phyloP scores from a whole-genome alignment of 2,888 invertebrate species.

The Dusona sp. region DNA sequence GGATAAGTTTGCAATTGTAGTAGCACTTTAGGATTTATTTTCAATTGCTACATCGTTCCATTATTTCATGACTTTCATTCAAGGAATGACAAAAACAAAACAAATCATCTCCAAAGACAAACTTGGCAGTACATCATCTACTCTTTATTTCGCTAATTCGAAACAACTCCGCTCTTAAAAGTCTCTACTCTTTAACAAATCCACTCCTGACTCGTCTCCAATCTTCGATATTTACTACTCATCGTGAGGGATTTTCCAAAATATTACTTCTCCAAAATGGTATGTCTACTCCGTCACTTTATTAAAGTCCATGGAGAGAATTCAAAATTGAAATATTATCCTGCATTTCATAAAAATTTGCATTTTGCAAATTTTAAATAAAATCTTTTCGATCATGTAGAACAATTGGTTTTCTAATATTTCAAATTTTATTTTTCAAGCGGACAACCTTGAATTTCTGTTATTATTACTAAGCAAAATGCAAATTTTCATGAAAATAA shows the following conservation, averaged over 20 bases:
- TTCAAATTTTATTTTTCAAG: too few species aligned
- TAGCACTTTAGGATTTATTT: slow-evolving; percentile 17
- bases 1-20: background rate
- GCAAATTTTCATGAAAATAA: too few species aligned
- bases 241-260: background rate
- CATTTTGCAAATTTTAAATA: too few species aligned
- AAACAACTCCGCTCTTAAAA: background rate
- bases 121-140: background rate
- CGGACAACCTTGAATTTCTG: too few species aligned
- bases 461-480: too few species aligned
- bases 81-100: background rate
- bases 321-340: too few species aligned
- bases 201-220: background rate
- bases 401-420: too few species aligned
- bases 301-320: too few species aligned
- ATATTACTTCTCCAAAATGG: background rate
- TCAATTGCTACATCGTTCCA: slow-evolving; percentile 2
- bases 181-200: background rate
- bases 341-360: too few species aligned
- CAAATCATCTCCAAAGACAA: background rate
- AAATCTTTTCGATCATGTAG: too few species aligned
- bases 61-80: background rate
- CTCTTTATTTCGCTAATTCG: background rate
- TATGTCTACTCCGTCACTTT: background rate
- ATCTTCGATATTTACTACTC: background rate